These are phyloP conservation scores for Polyommatus iphigenia DNA, from an alignment of 2,888 invertebrate species.

Conservation along the genomic window DNA sequence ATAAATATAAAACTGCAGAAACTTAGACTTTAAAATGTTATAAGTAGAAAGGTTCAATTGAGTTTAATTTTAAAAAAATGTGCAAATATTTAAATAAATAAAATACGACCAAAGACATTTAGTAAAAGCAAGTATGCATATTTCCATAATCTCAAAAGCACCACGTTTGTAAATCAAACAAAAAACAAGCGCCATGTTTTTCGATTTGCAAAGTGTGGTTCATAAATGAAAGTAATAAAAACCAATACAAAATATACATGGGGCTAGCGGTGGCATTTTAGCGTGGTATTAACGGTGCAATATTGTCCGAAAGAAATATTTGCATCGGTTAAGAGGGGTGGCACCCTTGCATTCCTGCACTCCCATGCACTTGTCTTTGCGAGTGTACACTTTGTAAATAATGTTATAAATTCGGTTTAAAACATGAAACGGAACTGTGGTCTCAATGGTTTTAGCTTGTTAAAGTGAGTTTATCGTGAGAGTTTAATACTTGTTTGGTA, in stretches of 20 bases:
- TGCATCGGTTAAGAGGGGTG: constrained; percentile 66
- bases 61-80: too few relatives aligned
- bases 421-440: constrained; percentile 6
- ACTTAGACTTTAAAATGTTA: too few relatives aligned
- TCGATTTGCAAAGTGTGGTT: constrained; percentile 44
- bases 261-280: constrained; percentile 63
- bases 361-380: constrained; percentile 47
- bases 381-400: constrained; percentile 19
- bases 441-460: background rate
- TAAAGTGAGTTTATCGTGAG: background rate
- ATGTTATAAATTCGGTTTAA: constrained; percentile 5
- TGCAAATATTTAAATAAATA: too few relatives aligned
- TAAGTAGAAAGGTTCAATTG: too few relatives aligned
- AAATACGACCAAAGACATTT: too few relatives aligned
- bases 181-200: constrained; percentile 55
- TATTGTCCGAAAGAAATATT: constrained; percentile 75
- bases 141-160: background rate
- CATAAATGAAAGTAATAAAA: constrained; percentile 70
- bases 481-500: too few relatives aligned
- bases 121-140: background rate
- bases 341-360: constrained; percentile 65
- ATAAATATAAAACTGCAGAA: too few relatives aligned
- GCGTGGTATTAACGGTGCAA: constrained; percentile 72
- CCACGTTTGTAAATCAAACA: background rate
- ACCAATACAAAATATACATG: constrained; percentile 63